Percentiles rank a stretch among this genome's conserved stretches.
phyloP scores from a whole-genome alignment of 2,113 vertebrate genomes.

The Proterorhinus semilunaris region DNA sequence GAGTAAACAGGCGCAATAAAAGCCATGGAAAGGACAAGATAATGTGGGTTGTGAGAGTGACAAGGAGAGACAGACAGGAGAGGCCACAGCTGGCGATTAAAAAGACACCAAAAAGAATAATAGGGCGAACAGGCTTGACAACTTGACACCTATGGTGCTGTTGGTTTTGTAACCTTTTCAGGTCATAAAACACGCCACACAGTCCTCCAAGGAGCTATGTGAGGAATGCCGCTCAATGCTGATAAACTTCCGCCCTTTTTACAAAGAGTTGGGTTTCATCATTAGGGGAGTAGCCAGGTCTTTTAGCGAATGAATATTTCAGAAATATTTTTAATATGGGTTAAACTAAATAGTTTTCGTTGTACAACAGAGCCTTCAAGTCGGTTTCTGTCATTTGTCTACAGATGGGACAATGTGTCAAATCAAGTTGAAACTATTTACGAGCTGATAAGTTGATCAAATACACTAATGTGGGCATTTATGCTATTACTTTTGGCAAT shows the following conservation, averaged over 20 bases:
- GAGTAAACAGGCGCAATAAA: background rate
- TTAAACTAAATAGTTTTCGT: background rate
- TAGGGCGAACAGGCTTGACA: constrained; percentile 55
- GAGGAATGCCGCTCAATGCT: constrained; percentile 66
- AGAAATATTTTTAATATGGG: background rate
- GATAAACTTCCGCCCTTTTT: constrained; percentile 63
- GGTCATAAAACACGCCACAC: constrained; percentile 19
- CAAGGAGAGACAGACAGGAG: background rate
- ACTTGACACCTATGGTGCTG: constrained; percentile 16
- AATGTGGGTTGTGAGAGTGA: background rate
- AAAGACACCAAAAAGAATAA: background rate
- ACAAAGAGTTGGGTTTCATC: constrained; percentile 45
- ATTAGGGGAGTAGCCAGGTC: background rate
- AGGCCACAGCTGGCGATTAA: background rate
- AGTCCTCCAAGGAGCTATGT: constrained; percentile 45
- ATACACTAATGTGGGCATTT: too few relatives aligned
- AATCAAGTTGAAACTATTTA: too few relatives aligned
- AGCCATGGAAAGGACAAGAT: background rate
- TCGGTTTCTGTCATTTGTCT: too few relatives aligned
- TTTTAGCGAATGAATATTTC: too few relatives aligned
- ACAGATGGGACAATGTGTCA: too few relatives aligned
- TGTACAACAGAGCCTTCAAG: too few relatives aligned
- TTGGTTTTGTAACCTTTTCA: constrained; percentile 28
- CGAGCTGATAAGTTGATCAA: too few relatives aligned
- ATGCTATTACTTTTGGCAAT: too few relatives aligned